These are phyloP conservation scores for Meriones psammophilus DNA, from an alignment of 2,797 vertebrate genomes.

Conservation along the genomic window DNA sequence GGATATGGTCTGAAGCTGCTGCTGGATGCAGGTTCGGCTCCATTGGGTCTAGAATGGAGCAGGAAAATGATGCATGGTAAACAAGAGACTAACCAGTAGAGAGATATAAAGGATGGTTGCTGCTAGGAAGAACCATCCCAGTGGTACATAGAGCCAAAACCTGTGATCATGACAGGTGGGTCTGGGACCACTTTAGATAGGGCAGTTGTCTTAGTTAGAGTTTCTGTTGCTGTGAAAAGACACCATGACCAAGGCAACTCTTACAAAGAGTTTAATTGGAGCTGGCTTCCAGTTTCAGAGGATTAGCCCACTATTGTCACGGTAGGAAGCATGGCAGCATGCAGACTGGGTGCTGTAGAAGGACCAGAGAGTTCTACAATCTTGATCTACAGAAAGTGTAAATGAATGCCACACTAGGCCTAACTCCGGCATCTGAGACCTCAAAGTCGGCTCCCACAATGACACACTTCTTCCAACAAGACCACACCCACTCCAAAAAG, in stretches of 20 bases:
- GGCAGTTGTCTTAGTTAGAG: not conserved
- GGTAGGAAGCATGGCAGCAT: not conserved
- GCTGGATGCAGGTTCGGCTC: not conserved
- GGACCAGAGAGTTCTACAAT: not conserved
- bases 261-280: not conserved
- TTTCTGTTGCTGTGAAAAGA: not conserved
- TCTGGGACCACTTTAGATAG: not conserved
- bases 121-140: not conserved
- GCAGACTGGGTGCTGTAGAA: not conserved
- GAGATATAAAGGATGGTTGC: conserved; percentile 8
- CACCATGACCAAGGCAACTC: not conserved
- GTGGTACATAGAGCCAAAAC: not conserved
- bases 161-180: not conserved
- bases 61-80: not conserved
- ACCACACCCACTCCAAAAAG: not conserved
- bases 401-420: not conserved
- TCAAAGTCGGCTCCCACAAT: not conserved
- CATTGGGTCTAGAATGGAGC: not conserved
- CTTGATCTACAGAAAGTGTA: not conserved
- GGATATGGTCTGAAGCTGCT: not conserved
- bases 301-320: not conserved
- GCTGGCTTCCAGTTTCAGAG: not conserved
- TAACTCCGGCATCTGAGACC: not conserved
- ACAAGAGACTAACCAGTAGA: conserved; percentile 1
- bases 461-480: not conserved